These are phyloP conservation scores for Brachionus calyciflorus DNA, from an alignment of 1,140 invertebrate genomes.

Conservation along the genomic window DNA sequence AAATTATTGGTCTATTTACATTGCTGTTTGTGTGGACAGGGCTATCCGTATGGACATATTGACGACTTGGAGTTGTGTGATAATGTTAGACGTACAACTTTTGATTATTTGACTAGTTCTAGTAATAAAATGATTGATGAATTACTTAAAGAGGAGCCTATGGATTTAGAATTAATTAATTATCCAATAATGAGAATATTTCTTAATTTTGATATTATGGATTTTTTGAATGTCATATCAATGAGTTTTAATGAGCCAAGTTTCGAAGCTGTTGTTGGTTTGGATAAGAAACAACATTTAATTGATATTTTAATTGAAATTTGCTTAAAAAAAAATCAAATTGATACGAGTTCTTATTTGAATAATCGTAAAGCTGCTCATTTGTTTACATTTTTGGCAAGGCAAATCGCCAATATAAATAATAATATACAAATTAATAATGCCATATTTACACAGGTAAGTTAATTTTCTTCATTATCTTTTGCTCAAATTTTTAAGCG, in stretches of 20 bases:
- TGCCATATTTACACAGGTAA: conserved; percentile 65
- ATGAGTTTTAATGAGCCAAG: conserved; percentile 75
- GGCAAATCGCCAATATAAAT: conserved; percentile 66
- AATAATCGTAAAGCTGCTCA: conserved; percentile 64
- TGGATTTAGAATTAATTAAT: background rate
- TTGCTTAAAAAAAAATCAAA: background rate
- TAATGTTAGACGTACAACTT: conserved; percentile 58
- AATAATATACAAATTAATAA: conserved; percentile 63
- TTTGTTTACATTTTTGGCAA: conserved; percentile 73
- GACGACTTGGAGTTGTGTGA: conserved; percentile 67
- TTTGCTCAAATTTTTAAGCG: too few relatives aligned
- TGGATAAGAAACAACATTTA: conserved; percentile 38
- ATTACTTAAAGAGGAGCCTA: conserved; percentile 50
- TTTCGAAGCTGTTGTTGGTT: conserved; percentile 37
- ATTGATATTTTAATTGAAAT: conserved; percentile 39
- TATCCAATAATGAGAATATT: conserved; percentile 70
- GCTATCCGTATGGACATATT: conserved; percentile 81
- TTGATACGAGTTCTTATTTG: background rate
- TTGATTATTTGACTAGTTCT: background rate
- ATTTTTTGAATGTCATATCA: conserved; percentile 83
- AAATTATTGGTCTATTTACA: conserved; percentile 81
- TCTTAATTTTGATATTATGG: conserved; percentile 78
- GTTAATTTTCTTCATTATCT: conserved; percentile 29
- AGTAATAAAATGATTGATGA: conserved; percentile 48
- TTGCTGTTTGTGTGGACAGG: conserved; percentile 84